Base-by-base conservation (phyloP, 2,888 invertebrate genomes). In the Malthinus flaveolus region DNA sequence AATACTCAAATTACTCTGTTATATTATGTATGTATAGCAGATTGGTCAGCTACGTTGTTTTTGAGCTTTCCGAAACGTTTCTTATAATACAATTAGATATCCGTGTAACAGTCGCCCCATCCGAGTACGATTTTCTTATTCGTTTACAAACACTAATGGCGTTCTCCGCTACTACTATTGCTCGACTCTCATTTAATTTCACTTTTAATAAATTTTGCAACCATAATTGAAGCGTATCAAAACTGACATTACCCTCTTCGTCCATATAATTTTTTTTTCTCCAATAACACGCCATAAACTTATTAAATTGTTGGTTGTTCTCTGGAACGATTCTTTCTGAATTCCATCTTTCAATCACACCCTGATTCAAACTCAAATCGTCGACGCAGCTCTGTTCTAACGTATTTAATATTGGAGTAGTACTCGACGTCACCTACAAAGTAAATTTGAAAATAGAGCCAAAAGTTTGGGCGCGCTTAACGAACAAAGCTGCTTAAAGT, bases 241-340 rank as follows among this genome's bases (percentile, higher is more conserved):
- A 49, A 10, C 36, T 49, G 15, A 49, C 31, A n/a, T 49, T 11
- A 10, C 49, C 49, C 15, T 15, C 1, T 37, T 23, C 36, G n/a
- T 49, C 36, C 23, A 15, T 35, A 7, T 31, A 49, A 31, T 36
- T 36, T n/a, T 34, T 36, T 37, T 23, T 49, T 23, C 23, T 7
- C 13, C 34, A 49, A 12, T 15, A 49, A n/a, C 49, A 49, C 1
- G n/a, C 37, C 8, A 15, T 34, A 31, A 49, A 49, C 23, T 35
- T 35, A 13, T 34, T 49, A 15, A 49, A 49, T 4, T 37, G 8
- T 2, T 3, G n/a, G 11, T 49, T 34, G 8, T 49, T 31, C 36
- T 49, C 49, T 1, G 49, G 49, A 5, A 49, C 12, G 11, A 36
- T 15, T n/a, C 12, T 9, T 35, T 48, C 12, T 3, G 12, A 13